phyloP scores from a whole-genome alignment of 1,140 invertebrate genomes.

The Myzus persicae region DNA sequence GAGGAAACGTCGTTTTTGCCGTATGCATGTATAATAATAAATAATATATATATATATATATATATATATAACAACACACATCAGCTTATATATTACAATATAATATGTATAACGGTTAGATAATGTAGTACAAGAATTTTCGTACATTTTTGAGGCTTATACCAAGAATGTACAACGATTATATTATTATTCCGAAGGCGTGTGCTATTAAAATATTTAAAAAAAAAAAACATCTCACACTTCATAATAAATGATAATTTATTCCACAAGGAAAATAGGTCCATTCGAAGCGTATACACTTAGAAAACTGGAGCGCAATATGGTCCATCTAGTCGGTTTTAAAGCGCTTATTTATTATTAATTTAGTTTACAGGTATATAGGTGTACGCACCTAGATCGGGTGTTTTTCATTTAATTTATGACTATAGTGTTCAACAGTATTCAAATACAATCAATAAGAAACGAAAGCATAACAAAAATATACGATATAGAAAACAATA shows the following conservation, averaged over 20 bases:
- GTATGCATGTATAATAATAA: background rate
- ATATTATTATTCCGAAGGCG: background rate
- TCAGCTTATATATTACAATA: background rate
- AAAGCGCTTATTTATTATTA: background rate
- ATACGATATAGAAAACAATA: too few relatives aligned
- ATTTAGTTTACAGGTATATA: background rate
- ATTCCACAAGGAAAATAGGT: background rate
- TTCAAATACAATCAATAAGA: background rate
- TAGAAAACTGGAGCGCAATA: background rate
- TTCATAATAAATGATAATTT: background rate
- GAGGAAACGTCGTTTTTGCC: background rate
- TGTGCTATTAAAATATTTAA: background rate
- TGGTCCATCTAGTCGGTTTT: background rate
- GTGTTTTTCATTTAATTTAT: background rate
- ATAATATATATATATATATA: too few relatives aligned
- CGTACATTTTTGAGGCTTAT: background rate
- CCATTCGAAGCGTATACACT: background rate
- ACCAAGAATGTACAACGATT: background rate
- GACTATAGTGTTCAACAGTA: background rate
- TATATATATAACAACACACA: background rate
- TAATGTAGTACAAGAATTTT: background rate
- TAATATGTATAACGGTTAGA: background rate
- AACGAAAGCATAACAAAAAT: background rate
- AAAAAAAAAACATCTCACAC: background rate
- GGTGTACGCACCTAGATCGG: background rate